Evolutionary conservation across 2,888 invertebrate species (phyloP), one percentile per base, ranked within the genome.

Genomic region (Leptopilina syphax): DNA sequence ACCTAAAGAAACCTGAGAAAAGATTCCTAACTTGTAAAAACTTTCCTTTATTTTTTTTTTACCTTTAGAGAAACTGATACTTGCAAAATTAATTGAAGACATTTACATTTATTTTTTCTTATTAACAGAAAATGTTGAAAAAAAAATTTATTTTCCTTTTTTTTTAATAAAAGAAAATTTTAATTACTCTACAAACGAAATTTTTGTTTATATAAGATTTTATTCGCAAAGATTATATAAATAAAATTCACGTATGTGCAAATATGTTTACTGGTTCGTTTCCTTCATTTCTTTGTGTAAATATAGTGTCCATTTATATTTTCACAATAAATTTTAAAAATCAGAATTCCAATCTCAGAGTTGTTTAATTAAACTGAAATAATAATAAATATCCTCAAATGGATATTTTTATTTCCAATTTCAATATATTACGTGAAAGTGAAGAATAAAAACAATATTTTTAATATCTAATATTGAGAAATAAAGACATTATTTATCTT

Each of bases 11-110:
- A 10, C n/a, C 9, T 9, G 34, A 73, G n/a, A 18, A 34, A 41
- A 18, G n/a, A 57, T 41, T 57, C 41, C 63, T 24, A 63, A 63
- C 24, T 9, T 63, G 9, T 8, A 63, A 63, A 63, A 18, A 18
- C 63, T 63, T 24, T 41, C n/a, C 34, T 57, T 8, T 54, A 10
- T 73, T 73, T 5, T 73, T 73, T 5, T 60, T 18, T 10, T 41
- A 57, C 57, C 50, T 73, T 73, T 60, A 57, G 9, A 57, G 34
- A 57, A 73, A 60, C 41, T 54, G 57, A 60, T 73, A 60, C 57
- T 73, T 57, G 54, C 57, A 73, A 73, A 70, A 50, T 68, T 73
- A 57, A 73, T 60, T n/a, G n/a, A 13, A 4, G 13, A 8, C 54
- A 50, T 34, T 57, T 34, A 60, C 5, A 34, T 24, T 65, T 65